Evolutionary conservation across 2,888 invertebrate genomes (phyloP), one percentile per base, ranked within the genome.

Genomic region (Dasypolia templi): DNA sequence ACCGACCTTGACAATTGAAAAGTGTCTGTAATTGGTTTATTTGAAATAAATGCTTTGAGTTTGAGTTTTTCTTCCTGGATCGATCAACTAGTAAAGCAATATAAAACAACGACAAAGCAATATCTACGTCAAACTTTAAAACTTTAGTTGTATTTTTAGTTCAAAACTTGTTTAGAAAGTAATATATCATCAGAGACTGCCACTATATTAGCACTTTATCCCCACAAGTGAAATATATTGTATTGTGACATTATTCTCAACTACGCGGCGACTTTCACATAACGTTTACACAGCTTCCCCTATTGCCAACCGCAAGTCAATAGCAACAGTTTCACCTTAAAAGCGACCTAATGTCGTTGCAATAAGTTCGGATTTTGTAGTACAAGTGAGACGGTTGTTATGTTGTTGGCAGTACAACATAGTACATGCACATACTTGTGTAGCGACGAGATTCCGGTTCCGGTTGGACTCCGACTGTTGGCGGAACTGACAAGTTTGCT

Each of bases 401-500:
- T 61, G 39, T 26, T 11, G 51, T 79, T 79, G 12, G n/a, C 29
- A 14, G 44, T 46, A 44, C 61, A 64, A 73, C 59, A 58, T 62
- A 72, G 68, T 78, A 80, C 73, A 70, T 73, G 67, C 53, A 55
- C 61, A 82, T 81, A 84, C 87, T 86, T 78, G 72, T 82, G 83
- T 86, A 81, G 85, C 66, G 81, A 77, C 81, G 72, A 74, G 82
- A 87, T 85, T 92, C 91, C 91, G 82, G 56, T 89, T 90, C 90
- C 91, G 88, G 86, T 85, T 79, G 77, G 82, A 81, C 88, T 86
- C 83, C 69, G 80, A 79, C 75, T 82, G 86, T 84, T 85, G 85
- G 86, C 91, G 91, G 92, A 90, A 91, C 89, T 86, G 84, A 83
- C 88, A 91, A 92, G 91, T 90, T 90, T 91, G 86, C 86, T 77